Evolutionary conservation across 2,888 invertebrate genomes (phyloP).

Genomic region (Chironomus tentans): DNA sequence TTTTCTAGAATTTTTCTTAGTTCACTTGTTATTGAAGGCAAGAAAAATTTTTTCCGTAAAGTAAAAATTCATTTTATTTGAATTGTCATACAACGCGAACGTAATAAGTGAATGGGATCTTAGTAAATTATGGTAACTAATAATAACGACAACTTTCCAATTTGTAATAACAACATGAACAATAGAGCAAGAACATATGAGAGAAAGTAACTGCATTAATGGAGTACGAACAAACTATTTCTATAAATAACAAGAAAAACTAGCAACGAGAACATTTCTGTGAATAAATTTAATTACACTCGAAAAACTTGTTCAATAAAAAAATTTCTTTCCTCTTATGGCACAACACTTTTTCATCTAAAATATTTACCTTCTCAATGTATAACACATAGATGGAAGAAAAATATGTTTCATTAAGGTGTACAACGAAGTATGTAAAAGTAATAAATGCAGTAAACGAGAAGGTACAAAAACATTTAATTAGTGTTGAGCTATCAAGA

Average conservation of each 20-base stretch:
- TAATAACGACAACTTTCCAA: too few species aligned
- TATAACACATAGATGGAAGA: not conserved
- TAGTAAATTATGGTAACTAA: too few species aligned
- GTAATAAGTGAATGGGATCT: too few species aligned
- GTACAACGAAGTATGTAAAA: conserved; percentile 7
- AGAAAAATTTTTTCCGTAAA: too few species aligned
- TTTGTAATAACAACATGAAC: too few species aligned
- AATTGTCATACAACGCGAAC: too few species aligned
- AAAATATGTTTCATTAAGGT: conserved; percentile 15
- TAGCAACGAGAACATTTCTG: conserved; percentile 9
- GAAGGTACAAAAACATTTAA: conserved; percentile 14
- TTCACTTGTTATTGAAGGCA: too few species aligned
- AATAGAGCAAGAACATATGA: too few species aligned
- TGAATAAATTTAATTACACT: conserved; percentile 24
- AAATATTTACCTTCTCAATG: not conserved
- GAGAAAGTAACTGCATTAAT: not conserved
- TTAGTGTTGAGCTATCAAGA: conserved; percentile 16
- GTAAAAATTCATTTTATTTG: too few species aligned
- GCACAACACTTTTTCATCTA: not conserved
- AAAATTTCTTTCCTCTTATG: not conserved
- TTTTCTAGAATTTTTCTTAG: too few species aligned
- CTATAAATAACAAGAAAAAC: not conserved
- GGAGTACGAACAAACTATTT: conserved; percentile 11
- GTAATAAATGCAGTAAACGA: conserved; percentile 3
- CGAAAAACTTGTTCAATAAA: conserved; percentile 12